Evolutionary conservation across 2,113 vertebrate genomes (phyloP), one percentile per base, ranked within the genome.

Genomic region (Hemichromis elongatus): DNA sequence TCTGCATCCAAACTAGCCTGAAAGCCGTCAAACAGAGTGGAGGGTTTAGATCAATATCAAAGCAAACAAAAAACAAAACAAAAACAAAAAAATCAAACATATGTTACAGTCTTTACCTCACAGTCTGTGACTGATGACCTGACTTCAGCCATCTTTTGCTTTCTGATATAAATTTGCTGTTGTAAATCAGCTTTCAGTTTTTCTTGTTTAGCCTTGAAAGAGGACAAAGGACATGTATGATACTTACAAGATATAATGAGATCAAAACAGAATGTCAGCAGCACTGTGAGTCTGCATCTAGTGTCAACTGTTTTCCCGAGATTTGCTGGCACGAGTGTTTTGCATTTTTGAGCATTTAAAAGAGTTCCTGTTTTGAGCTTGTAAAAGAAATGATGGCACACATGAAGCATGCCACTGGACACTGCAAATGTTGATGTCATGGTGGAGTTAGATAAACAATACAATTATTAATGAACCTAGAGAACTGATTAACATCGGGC

Each of bases 1-100:
- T 95, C 93, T 2, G 45, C 18, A 3, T 95, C 86, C 83, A 96
- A 82, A 57, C 18, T 42, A 13, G n/a, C 59, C 95, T 96, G 77
- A 70, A 80, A 57, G 12, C 3, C 11, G 0, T 2, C n/a, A 78
- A 2, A 7, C 4, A 21, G 3, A 10, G 0, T 4, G 1, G 55
- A 19, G 2, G 28, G 0, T 35, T 40, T n/a, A 45, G 30, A 70
- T 1, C 56, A 8, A 33, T 7, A 16, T 24, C 1, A 59, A 50
- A 57, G 42, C 7, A 5, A 52, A 63, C 19, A 63, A 37, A 57
- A 11, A 18, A n/a, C n/a, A n/a, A n/a, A n/a, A 1, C 4, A 9
- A 63, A 63, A 7, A 7, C 1, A n/a, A 63, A n/a, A 18, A 30
- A 4, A 0, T 1, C 0, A 9, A 30, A 5, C 24, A 47, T 24